Conservation (phyloP, 2,113 vertebrate genomes). For the Alligator mississippiensis region DNA sequence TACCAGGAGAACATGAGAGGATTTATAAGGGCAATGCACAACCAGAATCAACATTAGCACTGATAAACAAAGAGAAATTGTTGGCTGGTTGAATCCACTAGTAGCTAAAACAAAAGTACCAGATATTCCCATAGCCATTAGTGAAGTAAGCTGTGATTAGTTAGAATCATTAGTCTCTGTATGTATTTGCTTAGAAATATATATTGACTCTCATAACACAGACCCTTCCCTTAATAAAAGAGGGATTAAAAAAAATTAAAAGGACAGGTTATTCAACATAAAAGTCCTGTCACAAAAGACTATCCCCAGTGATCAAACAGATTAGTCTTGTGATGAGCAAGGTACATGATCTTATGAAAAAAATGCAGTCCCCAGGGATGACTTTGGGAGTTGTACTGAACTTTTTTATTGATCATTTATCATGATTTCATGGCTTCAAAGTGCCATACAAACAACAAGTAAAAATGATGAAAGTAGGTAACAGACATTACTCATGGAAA, state of each 20-base stretch:
- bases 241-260: not conserved
- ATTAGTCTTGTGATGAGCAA: not conserved
- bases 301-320: not conserved
- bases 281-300: not conserved
- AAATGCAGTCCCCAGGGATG: not conserved
- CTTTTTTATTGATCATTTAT: not conserved
- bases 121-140: constrained; percentile 33
- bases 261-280: not conserved
- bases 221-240: not conserved
- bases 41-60: constrained; percentile 36
- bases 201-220: not conserved
- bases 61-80: constrained; percentile 35
- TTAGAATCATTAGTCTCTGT: constrained; percentile 39
- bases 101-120: constrained; percentile 55
- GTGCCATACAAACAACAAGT: not conserved
- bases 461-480: not conserved
- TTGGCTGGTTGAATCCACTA: constrained; percentile 27
- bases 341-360: not conserved
- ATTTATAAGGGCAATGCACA: not conserved
- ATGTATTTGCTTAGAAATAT: constrained; percentile 21
- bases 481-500: constrained; percentile 43
- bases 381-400: not conserved
- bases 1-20: not conserved
- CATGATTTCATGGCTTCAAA: not conserved
- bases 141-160: constrained; percentile 18